Evolutionary conservation across 2,797 vertebrate genomes (phyloP).

Genomic region (Enteromius anoplus): DNA sequence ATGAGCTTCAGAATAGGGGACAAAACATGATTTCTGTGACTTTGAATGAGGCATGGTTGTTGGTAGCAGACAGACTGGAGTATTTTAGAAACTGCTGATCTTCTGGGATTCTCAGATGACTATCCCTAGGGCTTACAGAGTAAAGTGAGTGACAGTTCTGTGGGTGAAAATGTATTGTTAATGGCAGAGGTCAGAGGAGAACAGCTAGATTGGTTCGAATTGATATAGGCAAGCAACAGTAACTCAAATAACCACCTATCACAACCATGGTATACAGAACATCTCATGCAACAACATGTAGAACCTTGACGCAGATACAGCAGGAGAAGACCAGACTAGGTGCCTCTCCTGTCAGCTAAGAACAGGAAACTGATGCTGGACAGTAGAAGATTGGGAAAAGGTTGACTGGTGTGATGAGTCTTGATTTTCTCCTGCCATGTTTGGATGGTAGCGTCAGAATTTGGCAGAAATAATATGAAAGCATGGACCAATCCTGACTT

Average conservation of each 20-base stretch:
- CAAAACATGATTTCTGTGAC: neutral
- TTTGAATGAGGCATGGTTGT: constrained; percentile 3
- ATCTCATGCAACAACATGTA: neutral
- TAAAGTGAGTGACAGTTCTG: constrained; percentile 31
- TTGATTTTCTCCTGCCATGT: neutral
- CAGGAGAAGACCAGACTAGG: neutral
- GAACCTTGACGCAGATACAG: neutral
- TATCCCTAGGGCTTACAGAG: neutral
- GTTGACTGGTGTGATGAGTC: neutral
- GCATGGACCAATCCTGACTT: neutral
- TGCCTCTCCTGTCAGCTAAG: neutral
- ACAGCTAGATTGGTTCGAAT: neutral
- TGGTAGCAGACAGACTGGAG: neutral
- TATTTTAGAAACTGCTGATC: neutral
- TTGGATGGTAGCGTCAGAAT: neutral
- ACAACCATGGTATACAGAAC: neutral
- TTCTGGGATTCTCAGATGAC: neutral
- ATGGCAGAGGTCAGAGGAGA: constrained; percentile 52
- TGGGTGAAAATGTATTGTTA: constrained; percentile 54
- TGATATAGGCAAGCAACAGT: neutral
- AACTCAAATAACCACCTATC: neutral
- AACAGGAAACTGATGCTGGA: neutral
- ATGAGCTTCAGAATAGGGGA: neutral
- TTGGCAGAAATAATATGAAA: neutral
- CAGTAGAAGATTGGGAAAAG: neutral